These are phyloP conservation scores for Myathropa florea DNA, from an alignment of 2,888 invertebrate species.

Conservation along the genomic window DNA sequence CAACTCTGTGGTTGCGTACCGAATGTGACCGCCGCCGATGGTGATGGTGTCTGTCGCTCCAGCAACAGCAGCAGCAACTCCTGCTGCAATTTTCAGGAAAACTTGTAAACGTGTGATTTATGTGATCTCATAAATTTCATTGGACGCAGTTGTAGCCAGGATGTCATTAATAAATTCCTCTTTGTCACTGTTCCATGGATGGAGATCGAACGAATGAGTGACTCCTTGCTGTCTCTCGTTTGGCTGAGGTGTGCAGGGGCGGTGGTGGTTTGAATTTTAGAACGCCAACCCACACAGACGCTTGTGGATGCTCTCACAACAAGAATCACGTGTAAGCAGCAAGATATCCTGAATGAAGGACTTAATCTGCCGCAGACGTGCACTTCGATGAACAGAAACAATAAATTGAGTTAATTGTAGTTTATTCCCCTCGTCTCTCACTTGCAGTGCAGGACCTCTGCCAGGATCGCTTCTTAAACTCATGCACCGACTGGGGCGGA, in stretches of 20 bases:
- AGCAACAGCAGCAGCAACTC: conserved; percentile 23
- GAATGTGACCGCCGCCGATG: conserved; percentile 17
- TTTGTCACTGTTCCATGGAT: conserved; percentile 45
- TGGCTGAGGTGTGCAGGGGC: neutral
- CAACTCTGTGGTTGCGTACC: conserved; percentile 56
- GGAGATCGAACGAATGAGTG: neutral
- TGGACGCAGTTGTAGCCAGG: conserved; percentile 63
- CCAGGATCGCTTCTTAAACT: too few relatives aligned
- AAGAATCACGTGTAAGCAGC: conserved; percentile 40
- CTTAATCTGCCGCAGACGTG: conserved; percentile 69
- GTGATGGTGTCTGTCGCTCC: too few relatives aligned
- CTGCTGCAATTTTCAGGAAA: conserved; percentile 38
- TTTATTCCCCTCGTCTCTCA: conserved; percentile 16
- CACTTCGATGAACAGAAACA: conserved; percentile 65
- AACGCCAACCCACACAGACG: conserved; percentile 23
- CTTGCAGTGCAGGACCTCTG: neutral
- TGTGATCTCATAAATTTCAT: conserved; percentile 65
- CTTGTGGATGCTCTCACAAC: conserved; percentile 21
- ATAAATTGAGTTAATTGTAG: conserved; percentile 68
- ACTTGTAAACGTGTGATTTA: conserved; percentile 69
- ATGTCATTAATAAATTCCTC: conserved; percentile 68
- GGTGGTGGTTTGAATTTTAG: conserved; percentile 31
- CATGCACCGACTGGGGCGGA: neutral
- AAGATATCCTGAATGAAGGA: conserved; percentile 57
- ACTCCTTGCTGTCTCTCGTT: neutral